Evolutionary conservation across 1,140 invertebrate species (phyloP).

Genomic region (Arctopsyche grandis): DNA sequence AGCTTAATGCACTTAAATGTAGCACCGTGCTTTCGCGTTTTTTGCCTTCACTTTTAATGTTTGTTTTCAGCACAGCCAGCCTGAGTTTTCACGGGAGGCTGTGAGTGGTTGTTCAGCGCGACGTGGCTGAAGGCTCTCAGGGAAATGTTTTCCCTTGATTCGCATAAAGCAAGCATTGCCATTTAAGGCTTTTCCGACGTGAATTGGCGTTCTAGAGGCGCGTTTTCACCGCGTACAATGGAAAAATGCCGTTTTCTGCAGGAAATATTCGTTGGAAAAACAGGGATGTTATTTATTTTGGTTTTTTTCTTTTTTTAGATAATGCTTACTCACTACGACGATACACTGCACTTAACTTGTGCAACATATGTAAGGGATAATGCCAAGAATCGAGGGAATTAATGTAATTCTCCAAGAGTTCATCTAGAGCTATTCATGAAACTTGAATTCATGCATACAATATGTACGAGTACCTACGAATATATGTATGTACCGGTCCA

Average conservation of each 20-base stretch:
- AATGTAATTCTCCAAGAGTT: no score
- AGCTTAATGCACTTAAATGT: slow-evolving; percentile 38
- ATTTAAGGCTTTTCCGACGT: slow-evolving; percentile 35
- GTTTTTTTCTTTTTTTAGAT: no score
- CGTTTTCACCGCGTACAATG: slow-evolving; percentile 7
- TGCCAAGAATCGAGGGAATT: no score
- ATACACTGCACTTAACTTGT: no score
- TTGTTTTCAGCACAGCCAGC: slow-evolving; percentile 38
- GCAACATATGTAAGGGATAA: no score
- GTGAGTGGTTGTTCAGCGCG: slow-evolving; percentile 40
- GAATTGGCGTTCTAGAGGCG: slow-evolving; percentile 33
- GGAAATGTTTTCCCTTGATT: slow-evolving; percentile 43
- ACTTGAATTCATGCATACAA: no score
- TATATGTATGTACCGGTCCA: no score
- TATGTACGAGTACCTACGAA: no score
- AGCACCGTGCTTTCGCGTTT: slow-evolving; percentile 4
- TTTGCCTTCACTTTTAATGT: slow-evolving; percentile 35
- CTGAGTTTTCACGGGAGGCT: slow-evolving; percentile 29
- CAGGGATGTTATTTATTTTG: no score
- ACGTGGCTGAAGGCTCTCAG: slow-evolving; percentile 37
- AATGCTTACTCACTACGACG: no score
- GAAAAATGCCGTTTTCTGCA: neutral
- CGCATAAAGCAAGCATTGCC: slow-evolving; percentile 43
- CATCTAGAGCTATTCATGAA: no score
- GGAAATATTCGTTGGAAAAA: neutral